phyloP scores from a whole-genome alignment of 2,888 invertebrate species.

The Julus scandinavius region DNA sequence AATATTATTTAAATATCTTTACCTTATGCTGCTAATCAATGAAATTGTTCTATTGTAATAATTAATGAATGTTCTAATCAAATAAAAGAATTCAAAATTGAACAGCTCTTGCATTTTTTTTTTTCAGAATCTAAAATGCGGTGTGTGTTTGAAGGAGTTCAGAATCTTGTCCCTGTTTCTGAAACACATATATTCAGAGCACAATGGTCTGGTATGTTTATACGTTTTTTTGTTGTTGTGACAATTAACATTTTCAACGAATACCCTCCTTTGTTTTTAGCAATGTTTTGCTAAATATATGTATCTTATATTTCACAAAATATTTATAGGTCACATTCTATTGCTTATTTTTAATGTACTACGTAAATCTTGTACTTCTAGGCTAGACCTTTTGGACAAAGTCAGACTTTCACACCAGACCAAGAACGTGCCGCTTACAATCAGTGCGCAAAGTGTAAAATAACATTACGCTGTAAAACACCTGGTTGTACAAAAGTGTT shows the following conservation, averaged over 20 bases:
- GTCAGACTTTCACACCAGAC: conserved; percentile 13
- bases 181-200: conserved; percentile 8
- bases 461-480: neutral
- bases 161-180: neutral
- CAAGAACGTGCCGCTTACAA: neutral
- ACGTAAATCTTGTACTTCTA: neutral
- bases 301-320: neutral
- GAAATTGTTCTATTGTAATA: neutral
- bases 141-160: conserved; percentile 39
- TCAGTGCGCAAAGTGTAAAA: neutral
- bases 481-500: neutral
- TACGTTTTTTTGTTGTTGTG: neutral
- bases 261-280: neutral
- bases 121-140: conserved; percentile 1
- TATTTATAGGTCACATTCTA: neutral
- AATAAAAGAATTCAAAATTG: neutral
- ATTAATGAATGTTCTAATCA: neutral
- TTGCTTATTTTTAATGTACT: neutral
- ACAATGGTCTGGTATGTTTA: conserved; percentile 45
- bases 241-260: neutral
- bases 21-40: neutral
- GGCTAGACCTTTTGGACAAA: conserved; percentile 39
- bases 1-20: neutral
- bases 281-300: neutral
- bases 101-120: neutral